Evolutionary conservation across 2,113 vertebrate genomes (phyloP), one percentile per base, ranked within the genome.

Genomic region (Marmota flaviventris): DNA sequence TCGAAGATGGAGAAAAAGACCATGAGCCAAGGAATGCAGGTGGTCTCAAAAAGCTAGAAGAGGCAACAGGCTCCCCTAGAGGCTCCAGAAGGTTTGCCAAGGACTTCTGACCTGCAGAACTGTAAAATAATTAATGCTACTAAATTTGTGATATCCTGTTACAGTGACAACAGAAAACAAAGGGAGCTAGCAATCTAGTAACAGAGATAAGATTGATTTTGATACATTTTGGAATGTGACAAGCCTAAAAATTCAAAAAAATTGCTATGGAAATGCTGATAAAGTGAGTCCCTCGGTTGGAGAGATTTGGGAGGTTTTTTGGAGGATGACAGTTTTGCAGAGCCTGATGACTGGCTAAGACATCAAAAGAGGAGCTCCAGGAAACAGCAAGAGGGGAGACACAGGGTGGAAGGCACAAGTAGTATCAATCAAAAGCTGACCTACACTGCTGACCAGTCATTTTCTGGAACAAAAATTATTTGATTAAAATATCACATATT

Each of bases 381-480:
- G 13, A 39, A 61, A 61, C 18, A 77, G n/a, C 7, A 75, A 34
- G 22, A 78, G 51, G 5, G 34, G 72, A 83, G 9, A 37, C 37
- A 37, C 13, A 6, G 13, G 45, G 25, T 25, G 53, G n/a, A 72
- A 69, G 84, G 42, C 22, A 67, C 6, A 63, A 63, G 42, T 0
- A 81, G 48, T 48, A 34, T 24, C 27, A 48, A 81, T 61, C 39
- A 34, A 67, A 94, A 65, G 12, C 20, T 63, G 22, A 85, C 29
- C 8, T 1, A 17, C 20, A 56, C 6, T 37, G 75, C 72, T 39
- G 78, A 84, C 12, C 11, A 34, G n/a, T 12, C n/a, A 53, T 77
- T 85, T 92, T 56, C 63, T 86, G 27, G 39, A 82, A 78, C 13
- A 88, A 94, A 63, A 86, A 89, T 78, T 20, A 69, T 29, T 20